phyloP scores from a whole-genome alignment of 2,797 vertebrate species.

The Trachops cirrhosus region DNA sequence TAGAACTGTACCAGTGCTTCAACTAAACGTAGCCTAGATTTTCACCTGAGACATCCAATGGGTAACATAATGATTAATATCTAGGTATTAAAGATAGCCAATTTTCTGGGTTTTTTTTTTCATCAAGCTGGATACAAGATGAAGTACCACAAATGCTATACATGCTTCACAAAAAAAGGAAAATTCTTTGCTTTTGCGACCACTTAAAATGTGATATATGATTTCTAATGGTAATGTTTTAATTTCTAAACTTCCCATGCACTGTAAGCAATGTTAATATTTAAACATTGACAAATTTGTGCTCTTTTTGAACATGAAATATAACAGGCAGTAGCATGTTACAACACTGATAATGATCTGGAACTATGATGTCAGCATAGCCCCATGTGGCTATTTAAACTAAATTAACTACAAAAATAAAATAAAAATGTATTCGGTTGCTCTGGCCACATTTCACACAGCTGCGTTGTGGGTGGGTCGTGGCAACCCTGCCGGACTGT shows the following conservation, averaged over 20 bases:
- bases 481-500: neutral
- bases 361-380: neutral
- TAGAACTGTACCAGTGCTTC: neutral
- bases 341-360: slow-evolving; percentile 15
- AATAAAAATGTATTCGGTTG: neutral
- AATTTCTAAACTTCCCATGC: slow-evolving; percentile 30
- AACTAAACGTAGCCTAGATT: neutral
- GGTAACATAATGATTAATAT: neutral
- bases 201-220: slow-evolving; percentile 18
- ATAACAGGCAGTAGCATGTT: neutral
- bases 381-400: neutral
- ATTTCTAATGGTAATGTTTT: slow-evolving; percentile 15
- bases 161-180: slow-evolving; percentile 15
- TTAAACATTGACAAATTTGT: slow-evolving; percentile 11
- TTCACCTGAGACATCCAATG: neutral
- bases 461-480: neutral
- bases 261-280: slow-evolving; percentile 5
- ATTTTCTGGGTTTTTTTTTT: neutral
- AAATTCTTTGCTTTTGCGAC: slow-evolving; percentile 30
- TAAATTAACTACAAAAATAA: neutral
- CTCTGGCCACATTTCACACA: neutral
- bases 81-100: neutral
- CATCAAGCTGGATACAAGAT: slow-evolving; percentile 17
- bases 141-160: neutral
- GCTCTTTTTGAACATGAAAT: slow-evolving; percentile 8